These are phyloP conservation scores for Drosophila neocordata DNA, from an alignment of 1,140 invertebrate species.

Conservation along the genomic window DNA sequence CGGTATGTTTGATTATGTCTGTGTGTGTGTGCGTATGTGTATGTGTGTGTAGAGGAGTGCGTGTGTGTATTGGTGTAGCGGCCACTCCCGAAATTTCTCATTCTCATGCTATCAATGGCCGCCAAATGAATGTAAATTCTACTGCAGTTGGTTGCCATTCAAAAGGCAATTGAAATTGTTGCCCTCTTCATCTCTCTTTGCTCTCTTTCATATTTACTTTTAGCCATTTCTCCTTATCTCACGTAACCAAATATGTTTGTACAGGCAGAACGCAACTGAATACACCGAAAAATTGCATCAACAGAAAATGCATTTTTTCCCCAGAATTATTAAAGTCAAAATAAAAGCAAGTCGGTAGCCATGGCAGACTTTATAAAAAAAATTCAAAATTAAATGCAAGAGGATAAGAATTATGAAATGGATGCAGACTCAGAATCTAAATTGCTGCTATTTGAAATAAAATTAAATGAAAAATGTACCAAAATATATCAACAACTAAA, in stretches of 20 bases:
- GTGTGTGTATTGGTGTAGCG: neutral
- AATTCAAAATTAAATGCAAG: neutral
- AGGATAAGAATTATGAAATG: too few species aligned
- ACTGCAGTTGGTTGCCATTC: neutral
- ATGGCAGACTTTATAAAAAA: neutral
- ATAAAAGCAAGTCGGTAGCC: neutral
- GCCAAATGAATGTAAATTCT: slow-evolving; percentile 48
- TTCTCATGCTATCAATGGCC: slow-evolving; percentile 43
- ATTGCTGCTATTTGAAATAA: neutral
- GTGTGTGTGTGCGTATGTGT: neutral
- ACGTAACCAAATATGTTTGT: slow-evolving; percentile 38
- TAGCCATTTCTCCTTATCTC: slow-evolving; percentile 67
- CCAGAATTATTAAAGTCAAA: neutral
- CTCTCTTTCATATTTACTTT: slow-evolving; percentile 37
- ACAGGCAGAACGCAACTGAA: slow-evolving; percentile 21
- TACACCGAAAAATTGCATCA: slow-evolving; percentile 12
- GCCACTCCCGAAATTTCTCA: neutral
- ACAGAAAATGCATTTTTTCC: neutral
- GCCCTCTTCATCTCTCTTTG: neutral
- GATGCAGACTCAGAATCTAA: too few species aligned
- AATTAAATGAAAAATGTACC: neutral
- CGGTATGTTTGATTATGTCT: slow-evolving; percentile 33
- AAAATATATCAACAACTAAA: too few species aligned
- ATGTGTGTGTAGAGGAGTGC: neutral
- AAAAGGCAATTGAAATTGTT: slow-evolving; percentile 2